Evolutionary conservation across 1,140 invertebrate species (phyloP).

Genomic region (Pogonognathellus flavescens): DNA sequence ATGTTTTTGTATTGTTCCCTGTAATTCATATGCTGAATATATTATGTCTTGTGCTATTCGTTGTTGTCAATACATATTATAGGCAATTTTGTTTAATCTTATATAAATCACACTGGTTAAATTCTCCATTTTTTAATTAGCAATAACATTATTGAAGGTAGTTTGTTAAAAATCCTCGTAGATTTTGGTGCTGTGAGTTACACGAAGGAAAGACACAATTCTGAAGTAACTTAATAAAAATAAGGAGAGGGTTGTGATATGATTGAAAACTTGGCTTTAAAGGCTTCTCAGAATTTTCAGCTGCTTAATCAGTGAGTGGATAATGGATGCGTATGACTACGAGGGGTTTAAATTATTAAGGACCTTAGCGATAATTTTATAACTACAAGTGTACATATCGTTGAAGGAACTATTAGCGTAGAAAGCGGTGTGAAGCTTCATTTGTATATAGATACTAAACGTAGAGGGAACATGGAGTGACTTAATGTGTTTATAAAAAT

Average conservation of each 20-base stretch:
- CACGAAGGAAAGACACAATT: not conserved
- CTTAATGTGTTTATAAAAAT: too few relatives aligned
- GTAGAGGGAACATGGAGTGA: not conserved
- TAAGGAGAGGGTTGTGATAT: conserved; percentile 27
- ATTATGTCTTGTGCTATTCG: too few relatives aligned
- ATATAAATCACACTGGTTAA: too few relatives aligned
- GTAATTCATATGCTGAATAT: too few relatives aligned
- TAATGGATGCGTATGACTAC: not conserved
- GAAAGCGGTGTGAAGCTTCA: not conserved
- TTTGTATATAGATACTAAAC: not conserved
- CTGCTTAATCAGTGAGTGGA: not conserved
- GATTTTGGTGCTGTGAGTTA: conserved; percentile 32
- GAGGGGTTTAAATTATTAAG: not conserved
- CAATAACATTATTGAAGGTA: too few relatives aligned
- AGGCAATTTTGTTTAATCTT: too few relatives aligned
- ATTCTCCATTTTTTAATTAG: too few relatives aligned
- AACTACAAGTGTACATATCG: conserved; percentile 31
- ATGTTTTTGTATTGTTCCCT: too few relatives aligned
- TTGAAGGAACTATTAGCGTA: conserved; percentile 3
- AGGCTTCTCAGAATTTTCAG: conserved; percentile 23
- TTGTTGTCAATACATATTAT: too few relatives aligned
- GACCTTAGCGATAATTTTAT: not conserved
- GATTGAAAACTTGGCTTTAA: conserved; percentile 40
- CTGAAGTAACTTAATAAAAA: not conserved
- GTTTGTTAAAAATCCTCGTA: not conserved